phyloP scores from a whole-genome alignment of 2,797 vertebrate genomes.

The Rhincodon typus region DNA sequence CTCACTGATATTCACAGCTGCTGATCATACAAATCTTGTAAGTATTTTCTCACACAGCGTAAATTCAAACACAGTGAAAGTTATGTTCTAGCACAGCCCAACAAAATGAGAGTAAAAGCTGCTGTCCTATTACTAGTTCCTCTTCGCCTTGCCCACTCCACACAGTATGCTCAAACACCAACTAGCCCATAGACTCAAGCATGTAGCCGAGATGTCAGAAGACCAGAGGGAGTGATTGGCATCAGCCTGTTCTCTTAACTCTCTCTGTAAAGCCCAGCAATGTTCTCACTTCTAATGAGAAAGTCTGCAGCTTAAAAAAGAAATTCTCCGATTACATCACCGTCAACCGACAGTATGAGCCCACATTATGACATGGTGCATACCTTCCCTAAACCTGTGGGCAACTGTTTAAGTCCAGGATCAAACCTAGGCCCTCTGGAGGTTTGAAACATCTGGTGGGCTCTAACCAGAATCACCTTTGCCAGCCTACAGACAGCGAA shows the following conservation, averaged over 20 bases:
- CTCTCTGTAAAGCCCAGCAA: background rate
- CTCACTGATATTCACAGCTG: background rate
- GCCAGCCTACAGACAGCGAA: background rate
- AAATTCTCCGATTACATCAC: background rate
- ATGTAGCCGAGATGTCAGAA: background rate
- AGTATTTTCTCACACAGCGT: background rate
- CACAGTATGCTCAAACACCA: background rate
- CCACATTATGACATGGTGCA: background rate
- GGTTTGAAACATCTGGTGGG: background rate
- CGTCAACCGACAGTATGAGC: background rate
- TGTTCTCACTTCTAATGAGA: background rate
- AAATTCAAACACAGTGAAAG: background rate
- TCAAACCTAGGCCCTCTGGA: background rate
- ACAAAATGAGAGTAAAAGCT: background rate
- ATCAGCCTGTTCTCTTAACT: background rate
- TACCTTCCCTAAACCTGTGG: background rate
- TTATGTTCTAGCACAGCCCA: background rate
- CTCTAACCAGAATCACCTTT: background rate
- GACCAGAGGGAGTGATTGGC: background rate
- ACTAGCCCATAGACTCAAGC: background rate
- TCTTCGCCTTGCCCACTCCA: background rate
- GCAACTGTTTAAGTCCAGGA: background rate
- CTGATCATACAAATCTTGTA: background rate
- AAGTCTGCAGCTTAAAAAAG: background rate
- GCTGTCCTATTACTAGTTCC: background rate